phyloP scores from a whole-genome alignment of 2,888 invertebrate species.

The Peribatodes rhomboidaria region DNA sequence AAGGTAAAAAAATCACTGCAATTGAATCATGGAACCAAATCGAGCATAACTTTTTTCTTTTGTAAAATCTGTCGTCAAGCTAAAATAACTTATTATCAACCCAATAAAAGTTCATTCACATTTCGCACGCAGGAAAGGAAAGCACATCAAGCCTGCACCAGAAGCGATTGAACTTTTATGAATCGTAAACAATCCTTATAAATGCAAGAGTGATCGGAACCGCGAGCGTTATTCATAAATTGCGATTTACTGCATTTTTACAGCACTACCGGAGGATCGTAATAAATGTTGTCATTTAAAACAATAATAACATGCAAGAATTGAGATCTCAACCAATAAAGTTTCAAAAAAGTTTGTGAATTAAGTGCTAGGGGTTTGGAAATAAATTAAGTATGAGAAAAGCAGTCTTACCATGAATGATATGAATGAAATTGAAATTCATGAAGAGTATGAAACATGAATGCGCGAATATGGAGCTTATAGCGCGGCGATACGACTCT shows the following conservation, averaged over 20 bases:
- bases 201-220: conserved; percentile 26
- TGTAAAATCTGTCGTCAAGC: background rate
- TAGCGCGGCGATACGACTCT: too few relatives aligned
- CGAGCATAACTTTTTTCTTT: background rate
- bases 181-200: conserved; percentile 32
- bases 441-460: too few relatives aligned
- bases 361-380: conserved; percentile 1
- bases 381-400: background rate
- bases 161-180: conserved; percentile 38
- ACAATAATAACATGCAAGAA: conserved; percentile 45
- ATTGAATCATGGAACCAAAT: background rate
- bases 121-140: conserved; percentile 16
- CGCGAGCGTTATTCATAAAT: conserved; percentile 44
- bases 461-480: too few relatives aligned
- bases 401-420: too few relatives aligned
- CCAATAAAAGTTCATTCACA: conserved; percentile 16
- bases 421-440: too few relatives aligned
- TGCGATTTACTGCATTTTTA: conserved; percentile 49
- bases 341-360: conserved; percentile 7
- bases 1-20: too few relatives aligned
- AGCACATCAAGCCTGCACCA: conserved; percentile 18
- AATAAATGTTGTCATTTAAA: conserved; percentile 50
- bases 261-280: conserved; percentile 42
- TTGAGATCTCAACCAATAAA: conserved; percentile 25
- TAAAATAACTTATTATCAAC: background rate